Base-by-base conservation (phyloP, 2,113 vertebrate species). In the Nyctibius bracteatus region DNA sequence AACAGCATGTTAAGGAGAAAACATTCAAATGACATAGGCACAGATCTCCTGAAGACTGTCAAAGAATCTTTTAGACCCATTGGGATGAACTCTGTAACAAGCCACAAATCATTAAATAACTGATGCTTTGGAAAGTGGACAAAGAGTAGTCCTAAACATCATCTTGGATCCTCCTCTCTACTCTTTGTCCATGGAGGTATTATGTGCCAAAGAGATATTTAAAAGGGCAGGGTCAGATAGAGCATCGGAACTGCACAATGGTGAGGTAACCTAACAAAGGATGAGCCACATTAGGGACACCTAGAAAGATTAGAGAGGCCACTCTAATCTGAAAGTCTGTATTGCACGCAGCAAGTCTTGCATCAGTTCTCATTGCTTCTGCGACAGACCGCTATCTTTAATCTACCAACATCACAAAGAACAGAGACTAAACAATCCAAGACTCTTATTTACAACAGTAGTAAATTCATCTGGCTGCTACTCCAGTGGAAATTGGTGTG, bases 1-100 rank as follows among this genome's bases (percentile, higher is more conserved):
- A 93, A 67, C 30, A 92, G 43, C 16, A 20, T 2, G 35, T 96
- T 95, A 98, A 97, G 88, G 95, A 90, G 62, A 86, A 96, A 89
- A 43, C 46, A 77, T 37, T 43, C 28, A 68, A 72, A 62, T 70
- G 33, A 51, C 51, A 61, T n/a, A 57, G 8, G 19, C 22, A 91
- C 8, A 82, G 23, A 75, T 57, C 52, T 65, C 72, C 44, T 55
- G 37, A 88, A 2, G 4, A 81, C 8, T 49, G 35, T 10, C 72
- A 94, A 91, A 72, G 37, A 70, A 46, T 61, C 27, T 81, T 79
- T 49, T 47, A 63, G 44, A 55, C 20, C 52, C 10, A 71, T 8
- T 79, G 39, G 37, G 41, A 80, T 39, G 51, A 93, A 81, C n/a
- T 6, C 28, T 75, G 14, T 17, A 75, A 88, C 21, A 89, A 43